phyloP scores from a whole-genome alignment of 2,797 vertebrate species.

The Luscinia luscinia region DNA sequence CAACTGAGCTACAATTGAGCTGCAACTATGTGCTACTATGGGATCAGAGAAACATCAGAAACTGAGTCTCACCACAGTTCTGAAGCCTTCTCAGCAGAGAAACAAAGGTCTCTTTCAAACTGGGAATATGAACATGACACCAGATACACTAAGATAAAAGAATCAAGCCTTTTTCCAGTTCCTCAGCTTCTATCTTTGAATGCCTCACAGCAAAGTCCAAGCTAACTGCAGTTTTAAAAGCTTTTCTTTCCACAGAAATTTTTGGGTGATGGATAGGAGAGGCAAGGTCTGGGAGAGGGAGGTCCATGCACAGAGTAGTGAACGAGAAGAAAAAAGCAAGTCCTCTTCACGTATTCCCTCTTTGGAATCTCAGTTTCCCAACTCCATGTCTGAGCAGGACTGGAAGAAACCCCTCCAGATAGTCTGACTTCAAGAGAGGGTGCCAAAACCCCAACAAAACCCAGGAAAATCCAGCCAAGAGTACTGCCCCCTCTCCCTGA shows the following conservation, averaged over 20 bases:
- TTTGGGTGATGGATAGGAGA: neutral
- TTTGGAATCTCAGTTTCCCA: neutral
- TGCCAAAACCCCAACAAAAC: neutral
- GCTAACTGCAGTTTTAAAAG: neutral
- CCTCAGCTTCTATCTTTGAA: neutral
- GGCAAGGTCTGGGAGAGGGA: neutral
- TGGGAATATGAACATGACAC: conserved; percentile 8
- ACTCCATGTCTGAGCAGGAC: neutral
- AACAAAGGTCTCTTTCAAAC: conserved; percentile 35
- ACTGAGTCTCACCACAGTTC: neutral
- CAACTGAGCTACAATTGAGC: neutral
- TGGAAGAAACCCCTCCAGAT: rapidly evolving
- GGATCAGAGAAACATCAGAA: conserved; percentile 25
- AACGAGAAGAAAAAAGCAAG: neutral
- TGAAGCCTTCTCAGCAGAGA: neutral
- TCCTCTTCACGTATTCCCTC: neutral
- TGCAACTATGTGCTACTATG: neutral
- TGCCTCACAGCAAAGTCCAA: neutral
- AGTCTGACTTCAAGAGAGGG: neutral
- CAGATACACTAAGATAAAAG: conserved; percentile 15
- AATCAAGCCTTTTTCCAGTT: neutral
- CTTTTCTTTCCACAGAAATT: neutral
- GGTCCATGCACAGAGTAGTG: neutral
- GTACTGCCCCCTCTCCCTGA: rapidly evolving
- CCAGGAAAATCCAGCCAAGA: neutral